Conservation (phyloP, 2,888 invertebrate genomes). For the Ecliptopera silaceata region DNA sequence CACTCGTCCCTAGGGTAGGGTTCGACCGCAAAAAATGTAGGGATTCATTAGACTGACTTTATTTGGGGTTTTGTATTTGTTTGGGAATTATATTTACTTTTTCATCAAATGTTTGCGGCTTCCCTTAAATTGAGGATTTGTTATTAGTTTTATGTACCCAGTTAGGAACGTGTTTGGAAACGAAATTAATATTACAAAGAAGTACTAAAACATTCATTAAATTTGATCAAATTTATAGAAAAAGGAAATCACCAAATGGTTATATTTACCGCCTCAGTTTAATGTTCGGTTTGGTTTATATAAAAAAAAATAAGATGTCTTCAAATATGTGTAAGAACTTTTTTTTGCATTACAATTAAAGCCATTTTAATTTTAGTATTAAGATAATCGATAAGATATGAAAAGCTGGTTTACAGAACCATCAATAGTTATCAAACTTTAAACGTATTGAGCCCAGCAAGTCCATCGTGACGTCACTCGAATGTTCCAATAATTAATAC, state of each 20-base stretch:
- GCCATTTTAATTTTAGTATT: no score
- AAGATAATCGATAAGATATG: no score
- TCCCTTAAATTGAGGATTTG: constrained; percentile 17
- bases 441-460: neutral
- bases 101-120: constrained; percentile 13
- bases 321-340: no score
- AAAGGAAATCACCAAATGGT: no score
- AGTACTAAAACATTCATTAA: no score
- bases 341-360: no score
- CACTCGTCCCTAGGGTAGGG: constrained; percentile 1
- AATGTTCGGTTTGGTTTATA: no score
- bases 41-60: constrained; percentile 24
- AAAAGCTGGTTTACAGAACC: no score
- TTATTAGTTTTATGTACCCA: constrained; percentile 9
- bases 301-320: no score
- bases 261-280: no score
- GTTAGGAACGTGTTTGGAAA: constrained; percentile 3
- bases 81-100: constrained; percentile 15
- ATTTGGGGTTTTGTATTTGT: constrained; percentile 22
- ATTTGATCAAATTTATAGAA: no score
- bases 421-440: neutral
- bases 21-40: constrained; percentile 19
- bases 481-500: constrained; percentile 8
- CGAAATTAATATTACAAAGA: neutral
- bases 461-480: constrained; percentile 3